Base-by-base conservation (phyloP, 2,113 vertebrate species). In the Drymodes brunneopygia region DNA sequence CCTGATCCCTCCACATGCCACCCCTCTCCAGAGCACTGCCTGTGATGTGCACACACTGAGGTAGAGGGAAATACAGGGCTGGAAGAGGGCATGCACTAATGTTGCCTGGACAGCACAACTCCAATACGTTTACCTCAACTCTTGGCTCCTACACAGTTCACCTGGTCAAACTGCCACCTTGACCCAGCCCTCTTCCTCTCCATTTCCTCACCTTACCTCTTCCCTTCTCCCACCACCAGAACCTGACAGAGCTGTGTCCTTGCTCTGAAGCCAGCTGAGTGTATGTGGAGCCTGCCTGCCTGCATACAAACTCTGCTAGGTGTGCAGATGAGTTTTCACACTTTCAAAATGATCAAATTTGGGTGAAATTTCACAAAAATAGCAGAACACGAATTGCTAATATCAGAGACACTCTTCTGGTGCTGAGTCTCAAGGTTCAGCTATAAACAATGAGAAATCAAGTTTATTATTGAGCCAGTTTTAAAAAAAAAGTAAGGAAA, bases 371-470 rank as follows among this genome's bases (percentile, higher is more conserved):
- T 65, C 54, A 75, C 53, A 75, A 65, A 90, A 93, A 75, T 6
- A 73, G 53, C 45, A 65, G 54, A 80, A 61, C 15, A 45, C 0
- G 2, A 81, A 79, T 72, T 81, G 36, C 13, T 51, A 44, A 4
- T 53, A 69, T 21, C 66, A 72, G 70, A 88, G 38, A n/a, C 81
- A 79, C 12, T 9, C 7, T 79, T 66, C 21, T 72, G 66, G 66
- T 82, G 57, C 36, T 67, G 56, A 18, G 85, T 90, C 48, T 72
- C 2, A 1, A 72, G 45, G 47, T 82, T 92, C 81, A 53, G 70
- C 36, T 82, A 70, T 35, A 84, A 95, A 79, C 40, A 78, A 67
- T 10, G n/a, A 85, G 45, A 90, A 91, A 69, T 29, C 13, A 72
- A 56, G 40, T 69, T 94, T 40, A 61, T 75, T 71, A 71, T 7